phyloP scores from a whole-genome alignment of 2,888 invertebrate genomes.

The Holacanthella duospinosa region DNA sequence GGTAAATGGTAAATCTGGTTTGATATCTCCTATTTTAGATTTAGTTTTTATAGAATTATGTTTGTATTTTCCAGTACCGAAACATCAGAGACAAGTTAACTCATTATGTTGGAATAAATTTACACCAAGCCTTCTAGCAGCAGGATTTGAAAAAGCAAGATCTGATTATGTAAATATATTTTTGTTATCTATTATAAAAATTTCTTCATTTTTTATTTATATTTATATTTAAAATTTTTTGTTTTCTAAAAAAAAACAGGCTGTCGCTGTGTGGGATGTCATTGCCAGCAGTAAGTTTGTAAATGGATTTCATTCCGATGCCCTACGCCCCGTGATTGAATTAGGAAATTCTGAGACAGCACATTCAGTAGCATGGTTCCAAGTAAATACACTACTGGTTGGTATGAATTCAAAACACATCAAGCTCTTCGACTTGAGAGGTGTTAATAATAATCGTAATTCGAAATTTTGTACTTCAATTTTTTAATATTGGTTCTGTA shows the following conservation, averaged over 20 bases:
- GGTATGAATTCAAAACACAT: constrained; percentile 83
- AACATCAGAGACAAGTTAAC: constrained; percentile 74
- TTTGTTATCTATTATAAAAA: no score
- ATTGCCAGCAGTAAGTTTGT: constrained; percentile 42
- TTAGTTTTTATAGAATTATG: neutral
- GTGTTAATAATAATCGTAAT: constrained; percentile 49
- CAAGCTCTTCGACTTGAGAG: constrained; percentile 79
- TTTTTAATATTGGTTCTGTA: neutral
- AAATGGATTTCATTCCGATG: constrained; percentile 44
- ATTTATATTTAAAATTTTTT: no score
- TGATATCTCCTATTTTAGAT: neutral
- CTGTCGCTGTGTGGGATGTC: constrained; percentile 82
- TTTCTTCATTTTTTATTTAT: no score
- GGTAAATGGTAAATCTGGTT: constrained; percentile 18
- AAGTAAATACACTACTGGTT: constrained; percentile 65
- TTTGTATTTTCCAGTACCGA: constrained; percentile 53
- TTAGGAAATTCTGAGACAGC: constrained; percentile 73
- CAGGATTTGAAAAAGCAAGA: constrained; percentile 78
- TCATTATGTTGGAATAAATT: constrained; percentile 76
- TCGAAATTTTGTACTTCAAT: neutral
- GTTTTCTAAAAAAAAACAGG: no score
- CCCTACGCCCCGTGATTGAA: constrained; percentile 56
- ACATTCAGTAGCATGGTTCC: constrained; percentile 76
- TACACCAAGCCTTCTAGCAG: constrained; percentile 70
- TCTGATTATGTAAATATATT: no score